These are phyloP conservation scores for Martes flavigula DNA, from an alignment of 2,797 vertebrate genomes.

Conservation along the genomic window DNA sequence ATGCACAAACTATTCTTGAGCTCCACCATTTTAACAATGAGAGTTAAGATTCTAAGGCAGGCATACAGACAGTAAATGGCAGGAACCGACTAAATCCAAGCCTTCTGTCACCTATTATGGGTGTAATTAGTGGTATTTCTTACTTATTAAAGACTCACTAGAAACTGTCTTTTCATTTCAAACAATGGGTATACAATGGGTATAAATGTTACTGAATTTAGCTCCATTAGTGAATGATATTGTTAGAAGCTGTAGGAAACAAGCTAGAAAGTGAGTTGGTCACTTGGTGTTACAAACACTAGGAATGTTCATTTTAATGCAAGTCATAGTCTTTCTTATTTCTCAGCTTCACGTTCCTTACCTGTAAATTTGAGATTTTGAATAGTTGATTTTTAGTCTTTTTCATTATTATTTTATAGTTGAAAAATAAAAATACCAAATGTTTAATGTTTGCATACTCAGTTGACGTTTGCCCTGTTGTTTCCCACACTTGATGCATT, in stretches of 20 bases:
- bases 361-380: background rate
- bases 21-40: background rate
- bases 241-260: background rate
- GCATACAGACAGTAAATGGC: background rate
- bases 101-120: background rate
- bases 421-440: background rate
- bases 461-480: background rate
- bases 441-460: background rate
- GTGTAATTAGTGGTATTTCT: background rate
- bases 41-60: background rate
- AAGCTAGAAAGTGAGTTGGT: background rate
- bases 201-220: constrained; percentile 15
- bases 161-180: background rate
- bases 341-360: background rate
- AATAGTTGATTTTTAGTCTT: background rate
- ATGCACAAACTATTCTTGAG: background rate
- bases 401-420: background rate
- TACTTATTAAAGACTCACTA: constrained; percentile 3
- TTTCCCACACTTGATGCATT: background rate
- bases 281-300: background rate
- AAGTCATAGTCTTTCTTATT: background rate
- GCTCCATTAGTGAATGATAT: background rate
- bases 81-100: background rate
- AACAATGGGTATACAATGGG: background rate
- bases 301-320: background rate